These are phyloP conservation scores for Thalpophila matura DNA, from an alignment of 2,888 invertebrate species.

Conservation along the genomic window DNA sequence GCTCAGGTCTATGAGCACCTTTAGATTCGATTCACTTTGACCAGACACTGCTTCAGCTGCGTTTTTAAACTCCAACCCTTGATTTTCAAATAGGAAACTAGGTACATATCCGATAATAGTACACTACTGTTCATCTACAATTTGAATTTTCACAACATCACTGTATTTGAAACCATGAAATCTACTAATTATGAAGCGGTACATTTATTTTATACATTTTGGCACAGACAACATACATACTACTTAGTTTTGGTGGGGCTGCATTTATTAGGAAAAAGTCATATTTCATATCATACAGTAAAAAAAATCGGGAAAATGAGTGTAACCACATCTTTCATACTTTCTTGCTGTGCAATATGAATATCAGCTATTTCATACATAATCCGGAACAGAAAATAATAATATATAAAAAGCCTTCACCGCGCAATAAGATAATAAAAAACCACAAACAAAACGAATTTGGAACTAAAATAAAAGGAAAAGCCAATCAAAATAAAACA, in stretches of 20 bases:
- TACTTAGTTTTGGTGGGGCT: neutral
- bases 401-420: neutral
- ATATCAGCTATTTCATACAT: neutral
- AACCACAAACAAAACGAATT: neutral
- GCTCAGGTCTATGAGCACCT: too few species aligned
- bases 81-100: too few species aligned
- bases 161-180: too few species aligned
- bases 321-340: too few species aligned
- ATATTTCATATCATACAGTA: neutral
- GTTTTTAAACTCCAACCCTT: too few species aligned
- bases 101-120: too few species aligned
- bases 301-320: too few species aligned
- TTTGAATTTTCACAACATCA: too few species aligned
- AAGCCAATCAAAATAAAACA: constrained; percentile 59
- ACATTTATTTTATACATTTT: constrained; percentile 14
- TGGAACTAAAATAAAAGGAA: constrained; percentile 13
- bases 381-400: neutral
- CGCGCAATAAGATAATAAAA: neutral
- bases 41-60: too few species aligned
- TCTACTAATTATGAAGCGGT: neutral
- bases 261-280: neutral
- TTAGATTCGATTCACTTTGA: too few species aligned
- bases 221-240: constrained; percentile 28
- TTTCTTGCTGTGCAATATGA: too few species aligned
- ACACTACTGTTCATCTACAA: too few species aligned